Evolutionary conservation across 2,113 vertebrate genomes (phyloP).

Genomic region (Nipponia nippon): DNA sequence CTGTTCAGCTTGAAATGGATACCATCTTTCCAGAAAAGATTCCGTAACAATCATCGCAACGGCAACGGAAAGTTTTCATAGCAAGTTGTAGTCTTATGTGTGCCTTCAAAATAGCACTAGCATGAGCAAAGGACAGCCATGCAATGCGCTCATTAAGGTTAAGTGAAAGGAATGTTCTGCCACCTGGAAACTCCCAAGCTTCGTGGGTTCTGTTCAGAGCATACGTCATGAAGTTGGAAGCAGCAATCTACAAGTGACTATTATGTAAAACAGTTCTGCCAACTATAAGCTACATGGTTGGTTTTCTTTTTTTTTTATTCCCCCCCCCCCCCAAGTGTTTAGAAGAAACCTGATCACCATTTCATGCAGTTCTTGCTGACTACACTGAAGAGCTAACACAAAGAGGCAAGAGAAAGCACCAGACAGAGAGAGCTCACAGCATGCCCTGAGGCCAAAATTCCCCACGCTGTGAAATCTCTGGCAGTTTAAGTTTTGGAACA

Average conservation of each 20-base stretch:
- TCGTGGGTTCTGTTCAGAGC: neutral
- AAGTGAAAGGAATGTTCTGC: neutral
- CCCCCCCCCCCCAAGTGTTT: neutral
- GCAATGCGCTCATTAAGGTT: neutral
- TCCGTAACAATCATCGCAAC: neutral
- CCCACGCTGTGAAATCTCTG: neutral
- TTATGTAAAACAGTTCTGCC: neutral
- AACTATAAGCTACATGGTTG: neutral
- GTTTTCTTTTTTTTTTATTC: neutral
- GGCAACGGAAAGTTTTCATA: neutral
- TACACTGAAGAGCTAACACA: neutral
- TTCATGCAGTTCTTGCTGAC: neutral
- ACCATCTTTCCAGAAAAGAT: neutral
- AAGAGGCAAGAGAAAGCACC: neutral
- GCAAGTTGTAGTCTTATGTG: neutral
- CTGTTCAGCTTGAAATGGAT: neutral
- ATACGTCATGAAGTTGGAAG: neutral
- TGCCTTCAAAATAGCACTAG: neutral
- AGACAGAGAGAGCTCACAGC: neutral
- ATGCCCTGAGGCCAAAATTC: neutral
- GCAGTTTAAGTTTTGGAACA: neutral
- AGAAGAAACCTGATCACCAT: neutral
- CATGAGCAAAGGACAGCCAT: neutral
- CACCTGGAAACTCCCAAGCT: neutral
- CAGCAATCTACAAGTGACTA: neutral